Base-by-base conservation (phyloP, 2,113 vertebrate species). In the Hypanus sabinus region DNA sequence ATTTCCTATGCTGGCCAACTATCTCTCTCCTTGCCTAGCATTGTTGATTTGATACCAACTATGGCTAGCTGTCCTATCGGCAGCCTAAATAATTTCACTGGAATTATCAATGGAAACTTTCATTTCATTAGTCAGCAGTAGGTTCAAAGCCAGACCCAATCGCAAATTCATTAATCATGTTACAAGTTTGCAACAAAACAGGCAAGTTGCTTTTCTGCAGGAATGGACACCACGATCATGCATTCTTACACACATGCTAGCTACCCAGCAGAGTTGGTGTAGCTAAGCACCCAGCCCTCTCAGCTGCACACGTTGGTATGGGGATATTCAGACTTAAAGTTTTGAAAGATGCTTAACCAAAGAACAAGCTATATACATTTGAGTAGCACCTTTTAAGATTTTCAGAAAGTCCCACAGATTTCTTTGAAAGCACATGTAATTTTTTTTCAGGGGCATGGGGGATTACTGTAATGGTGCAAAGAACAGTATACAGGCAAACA, bases 311-410 rank as follows among this genome's bases (percentile, higher is more conserved):
- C 62, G 55, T 22, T 88, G 83, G 83, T 30, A 88, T 88, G 57
- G 57, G 57, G 57, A 18, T 62, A 62, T 57, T n/a, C 60, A 55
- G 60, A 60, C 16, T 87, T n/a, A n/a, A n/a, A 88, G 60, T 88
- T 88, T 88, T 55, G 30, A 88, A 88, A 62, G 83, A n/a, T 88
- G 83, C 57, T 88, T 88, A 57, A 27, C 81, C 20, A 88, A 88
- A 88, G 57, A 88, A 87, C 36, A 30, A 80, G n/a, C 12, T 3
- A 38, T 38, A 16, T 20, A 18, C 79, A 81, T 81, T 81, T n/a
- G 57, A 62, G 27, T 14, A 62, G 57, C 46, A 27, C 55, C 12
- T 62, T 88, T 88, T 88, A 27, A 87, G 24, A 60, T 55, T 24
- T 85, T 46, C 24, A 20, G 46, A 60, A 57, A 46, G 55, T 27